Evolutionary conservation across 2,797 vertebrate species (phyloP).

Genomic region (Hippocampus kuda): DNA sequence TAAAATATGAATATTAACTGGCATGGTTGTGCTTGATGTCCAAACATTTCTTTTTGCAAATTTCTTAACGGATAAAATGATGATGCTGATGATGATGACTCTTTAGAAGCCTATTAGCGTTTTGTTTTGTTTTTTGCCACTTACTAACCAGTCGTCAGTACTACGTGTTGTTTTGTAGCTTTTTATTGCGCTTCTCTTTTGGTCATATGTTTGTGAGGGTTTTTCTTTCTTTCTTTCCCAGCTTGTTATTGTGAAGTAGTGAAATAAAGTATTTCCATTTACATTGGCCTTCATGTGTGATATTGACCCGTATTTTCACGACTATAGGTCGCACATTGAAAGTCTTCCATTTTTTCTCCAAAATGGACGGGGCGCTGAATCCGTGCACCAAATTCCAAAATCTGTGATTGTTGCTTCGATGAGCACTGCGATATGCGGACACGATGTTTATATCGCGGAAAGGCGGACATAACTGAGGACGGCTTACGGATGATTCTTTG

Average conservation of each 20-base stretch:
- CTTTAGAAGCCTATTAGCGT: constrained; percentile 47
- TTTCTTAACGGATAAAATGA: constrained; percentile 60
- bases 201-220: constrained; percentile 45
- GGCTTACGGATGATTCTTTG: too few species aligned
- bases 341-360: too few species aligned
- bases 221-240: constrained; percentile 48
- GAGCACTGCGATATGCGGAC: too few species aligned
- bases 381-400: too few species aligned
- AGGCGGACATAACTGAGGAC: too few species aligned
- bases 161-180: constrained; percentile 79
- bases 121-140: constrained; percentile 54
- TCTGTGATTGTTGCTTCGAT: too few species aligned
- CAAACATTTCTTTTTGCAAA: constrained; percentile 56
- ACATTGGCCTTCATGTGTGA: constrained; percentile 46
- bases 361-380: too few species aligned
- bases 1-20: constrained; percentile 70
- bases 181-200: constrained; percentile 62
- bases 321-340: too few species aligned
- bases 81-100: constrained; percentile 40
- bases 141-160: constrained; percentile 68
- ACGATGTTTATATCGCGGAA: too few species aligned
- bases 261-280: constrained; percentile 97
- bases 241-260: constrained; percentile 92
- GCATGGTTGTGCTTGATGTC: constrained; percentile 76
- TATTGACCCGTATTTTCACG: too few species aligned